phyloP scores from a whole-genome alignment of 2,888 invertebrate species.

The Heteropelma amictum region DNA sequence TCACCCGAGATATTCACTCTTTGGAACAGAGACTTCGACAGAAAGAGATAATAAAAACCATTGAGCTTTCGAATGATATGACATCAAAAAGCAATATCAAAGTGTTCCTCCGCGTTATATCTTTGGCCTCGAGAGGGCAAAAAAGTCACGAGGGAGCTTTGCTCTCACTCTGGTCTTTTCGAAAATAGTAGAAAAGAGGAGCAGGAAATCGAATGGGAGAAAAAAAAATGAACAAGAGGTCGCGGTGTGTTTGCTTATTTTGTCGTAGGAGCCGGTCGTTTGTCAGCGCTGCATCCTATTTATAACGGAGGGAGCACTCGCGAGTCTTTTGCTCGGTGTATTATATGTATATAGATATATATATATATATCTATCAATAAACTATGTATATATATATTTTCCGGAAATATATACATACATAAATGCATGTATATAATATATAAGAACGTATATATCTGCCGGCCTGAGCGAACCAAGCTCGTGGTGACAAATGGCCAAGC shows the following conservation, averaged over 20 bases:
- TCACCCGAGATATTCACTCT: background rate
- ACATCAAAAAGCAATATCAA: constrained; percentile 11
- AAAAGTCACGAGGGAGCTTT: background rate
- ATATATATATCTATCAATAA: background rate
- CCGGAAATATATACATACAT: background rate
- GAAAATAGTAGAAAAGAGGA: constrained; percentile 7
- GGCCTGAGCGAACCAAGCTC: constrained; percentile 35
- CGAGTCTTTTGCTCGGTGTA: constrained; percentile 33
- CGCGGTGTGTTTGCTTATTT: constrained; percentile 60
- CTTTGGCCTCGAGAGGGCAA: background rate
- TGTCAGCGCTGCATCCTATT: constrained; percentile 61
- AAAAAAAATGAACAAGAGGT: constrained; percentile 4
- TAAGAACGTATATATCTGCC: constrained; percentile 13
- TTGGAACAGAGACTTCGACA: background rate
- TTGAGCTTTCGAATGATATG: constrained; percentile 1
- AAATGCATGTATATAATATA: background rate
- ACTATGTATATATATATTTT: no score
- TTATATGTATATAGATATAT: constrained; percentile 7
- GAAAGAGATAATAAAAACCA: background rate
- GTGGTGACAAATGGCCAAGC: constrained; percentile 61
- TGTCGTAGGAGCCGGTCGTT: constrained; percentile 60
- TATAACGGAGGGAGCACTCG: constrained; percentile 53
- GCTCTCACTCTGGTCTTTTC: background rate
- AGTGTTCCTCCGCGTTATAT: background rate
- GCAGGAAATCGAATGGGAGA: background rate